Evolutionary conservation across 2,797 vertebrate genomes (phyloP).

Genomic region (Tolypeutes matacus): DNA sequence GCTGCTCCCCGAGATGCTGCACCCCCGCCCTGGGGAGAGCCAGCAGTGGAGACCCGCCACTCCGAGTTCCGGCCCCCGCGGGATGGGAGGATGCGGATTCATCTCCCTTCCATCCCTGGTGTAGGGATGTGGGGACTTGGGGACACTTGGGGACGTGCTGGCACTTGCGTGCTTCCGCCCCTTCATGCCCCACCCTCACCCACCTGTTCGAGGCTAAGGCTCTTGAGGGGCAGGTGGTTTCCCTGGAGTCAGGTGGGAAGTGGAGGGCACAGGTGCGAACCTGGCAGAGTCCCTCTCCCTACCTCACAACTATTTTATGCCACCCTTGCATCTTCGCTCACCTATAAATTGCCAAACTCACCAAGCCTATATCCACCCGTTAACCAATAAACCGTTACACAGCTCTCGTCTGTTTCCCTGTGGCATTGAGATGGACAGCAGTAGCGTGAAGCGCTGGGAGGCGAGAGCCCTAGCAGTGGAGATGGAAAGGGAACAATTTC

Average conservation of each 20-base stretch:
- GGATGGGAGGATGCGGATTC: background rate
- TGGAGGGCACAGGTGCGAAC: slow-evolving; percentile 26
- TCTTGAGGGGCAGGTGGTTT: background rate
- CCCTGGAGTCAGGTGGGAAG: background rate
- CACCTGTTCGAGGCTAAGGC: background rate
- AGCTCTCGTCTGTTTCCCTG: background rate
- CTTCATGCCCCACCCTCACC: background rate
- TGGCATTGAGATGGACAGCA: background rate
- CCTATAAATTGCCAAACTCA: background rate
- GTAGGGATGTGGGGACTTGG: background rate
- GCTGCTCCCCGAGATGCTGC: background rate
- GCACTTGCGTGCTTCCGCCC: background rate
- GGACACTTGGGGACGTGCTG: background rate
- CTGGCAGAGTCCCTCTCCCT: background rate
- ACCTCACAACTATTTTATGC: background rate
- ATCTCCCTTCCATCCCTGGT: background rate
- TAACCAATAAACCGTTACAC: background rate
- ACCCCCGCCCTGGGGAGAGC: background rate
- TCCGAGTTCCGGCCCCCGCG: background rate
- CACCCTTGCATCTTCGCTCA: background rate
- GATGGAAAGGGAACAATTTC: background rate
- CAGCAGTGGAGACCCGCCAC: background rate
- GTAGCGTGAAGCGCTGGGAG: background rate
- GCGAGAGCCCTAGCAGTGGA: background rate
- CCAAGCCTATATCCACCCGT: background rate